Conservation (phyloP, 2,888 invertebrate genomes). For the Drosophila tanythrix region DNA sequence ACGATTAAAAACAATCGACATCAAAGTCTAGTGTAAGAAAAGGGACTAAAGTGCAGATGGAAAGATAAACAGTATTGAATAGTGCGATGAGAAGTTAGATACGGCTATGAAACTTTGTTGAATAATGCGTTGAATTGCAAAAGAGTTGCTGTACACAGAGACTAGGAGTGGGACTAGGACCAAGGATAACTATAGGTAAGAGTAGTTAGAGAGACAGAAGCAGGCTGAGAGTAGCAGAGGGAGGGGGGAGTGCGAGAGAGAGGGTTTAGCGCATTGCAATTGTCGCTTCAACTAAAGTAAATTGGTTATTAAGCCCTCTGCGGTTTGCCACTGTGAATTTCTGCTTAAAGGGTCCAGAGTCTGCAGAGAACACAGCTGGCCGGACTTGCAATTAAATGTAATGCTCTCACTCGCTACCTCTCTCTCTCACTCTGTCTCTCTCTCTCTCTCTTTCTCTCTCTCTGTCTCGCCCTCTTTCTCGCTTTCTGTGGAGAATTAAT, state of each 20-base stretch:
- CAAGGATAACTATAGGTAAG: neutral
- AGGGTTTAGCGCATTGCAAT: slow-evolving; percentile 39
- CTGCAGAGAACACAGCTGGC: slow-evolving; percentile 57
- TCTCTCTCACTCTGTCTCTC: neutral
- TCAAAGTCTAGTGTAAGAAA: neutral
- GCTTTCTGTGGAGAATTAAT: slow-evolving; percentile 46
- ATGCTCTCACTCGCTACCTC: slow-evolving; percentile 33
- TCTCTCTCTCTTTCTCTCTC: neutral
- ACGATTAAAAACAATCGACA: neutral
- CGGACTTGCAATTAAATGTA: slow-evolving; percentile 69
- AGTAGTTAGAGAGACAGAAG: neutral
- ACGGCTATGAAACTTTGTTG: slow-evolving; percentile 9
- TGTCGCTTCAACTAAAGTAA: slow-evolving; percentile 48
- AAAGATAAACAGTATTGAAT: neutral
- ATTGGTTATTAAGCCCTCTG: slow-evolving; percentile 44
- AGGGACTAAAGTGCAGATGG: neutral
- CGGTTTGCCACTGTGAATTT: neutral
- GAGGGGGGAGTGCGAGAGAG: neutral
- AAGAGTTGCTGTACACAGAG: slow-evolving; percentile 1
- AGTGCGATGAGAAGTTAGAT: neutral
- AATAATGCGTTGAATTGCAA: slow-evolving; percentile 4
- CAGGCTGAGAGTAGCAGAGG: neutral
- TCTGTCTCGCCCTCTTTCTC: neutral
- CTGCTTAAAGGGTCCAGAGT: slow-evolving; percentile 16
- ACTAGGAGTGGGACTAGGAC: neutral